A percentile compares a stretch with the other conserved stretches of the same genome.
Evolutionary conservation across 2,888 invertebrate genomes (phyloP).

Genomic region (Arctia plantaginis): DNA sequence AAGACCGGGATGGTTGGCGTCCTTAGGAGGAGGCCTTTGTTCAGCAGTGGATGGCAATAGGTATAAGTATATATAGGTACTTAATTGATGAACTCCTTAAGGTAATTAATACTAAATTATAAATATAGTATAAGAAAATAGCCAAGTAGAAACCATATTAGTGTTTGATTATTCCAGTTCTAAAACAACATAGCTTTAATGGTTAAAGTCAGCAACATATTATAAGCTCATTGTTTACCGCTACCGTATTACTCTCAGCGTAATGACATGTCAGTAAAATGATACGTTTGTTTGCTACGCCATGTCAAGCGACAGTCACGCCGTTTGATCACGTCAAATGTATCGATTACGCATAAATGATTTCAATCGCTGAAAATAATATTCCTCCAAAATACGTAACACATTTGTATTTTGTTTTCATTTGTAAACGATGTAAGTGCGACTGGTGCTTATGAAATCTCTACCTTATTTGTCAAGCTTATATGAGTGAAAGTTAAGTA

Average conservation of each 20-base stretch:
- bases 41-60: too few species aligned
- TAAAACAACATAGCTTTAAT: neutral
- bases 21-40: too few species aligned
- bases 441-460: neutral
- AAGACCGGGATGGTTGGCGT: too few species aligned
- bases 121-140: neutral
- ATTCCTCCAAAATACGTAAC: slow-evolving; percentile 15
- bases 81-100: neutral
- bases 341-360: slow-evolving; percentile 50
- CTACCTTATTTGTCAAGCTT: neutral
- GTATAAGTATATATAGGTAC: neutral
- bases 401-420: neutral
- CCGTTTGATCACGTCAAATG: slow-evolving; percentile 39
- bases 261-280: slow-evolving; percentile 55
- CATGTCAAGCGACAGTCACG: slow-evolving; percentile 48
- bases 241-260: slow-evolving; percentile 27
- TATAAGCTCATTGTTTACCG: slow-evolving; percentile 2
- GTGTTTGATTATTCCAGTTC: neutral
- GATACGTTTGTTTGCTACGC: slow-evolving; percentile 49
- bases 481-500: neutral
- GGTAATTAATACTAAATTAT: neutral
- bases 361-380: slow-evolving; percentile 34
- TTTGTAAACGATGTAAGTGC: neutral
- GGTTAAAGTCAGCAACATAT: slow-evolving; percentile 1
- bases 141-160: neutral